A percentile compares a stretch with the other conserved stretches of the same genome.
These are phyloP conservation scores for Pristionchus maxplancki DNA, from an alignment of 2,888 invertebrate genomes.

Conservation along the genomic window DNA sequence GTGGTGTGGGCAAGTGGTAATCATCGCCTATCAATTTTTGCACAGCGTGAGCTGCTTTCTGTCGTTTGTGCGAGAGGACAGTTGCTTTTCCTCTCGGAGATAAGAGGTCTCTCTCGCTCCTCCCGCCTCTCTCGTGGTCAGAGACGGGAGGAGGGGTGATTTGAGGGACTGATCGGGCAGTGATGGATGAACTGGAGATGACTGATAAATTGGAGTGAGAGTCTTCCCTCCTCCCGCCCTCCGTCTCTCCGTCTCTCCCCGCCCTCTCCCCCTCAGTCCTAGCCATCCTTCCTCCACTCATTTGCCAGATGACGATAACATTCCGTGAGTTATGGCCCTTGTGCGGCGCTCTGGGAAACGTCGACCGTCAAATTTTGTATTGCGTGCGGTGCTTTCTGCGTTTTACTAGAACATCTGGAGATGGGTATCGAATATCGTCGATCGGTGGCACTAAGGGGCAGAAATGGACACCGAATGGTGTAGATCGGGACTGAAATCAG, in stretches of 20 bases:
- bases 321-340: conserved; percentile 32
- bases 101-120: not conserved
- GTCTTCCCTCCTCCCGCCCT: not conserved
- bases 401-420: conserved; percentile 16
- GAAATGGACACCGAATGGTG: conserved; percentile 31
- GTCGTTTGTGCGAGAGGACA: not conserved
- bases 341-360: conserved; percentile 20
- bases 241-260: conserved; percentile 33
- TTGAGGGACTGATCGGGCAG: not conserved
- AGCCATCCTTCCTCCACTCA: conserved; percentile 51
- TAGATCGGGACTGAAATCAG: conserved; percentile 17
- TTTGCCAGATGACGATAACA: conserved; percentile 45
- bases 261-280: conserved; percentile 53
- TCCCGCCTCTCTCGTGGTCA: not conserved
- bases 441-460: conserved; percentile 12
- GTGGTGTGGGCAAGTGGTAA: not conserved
- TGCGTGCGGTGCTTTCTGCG: conserved; percentile 29
- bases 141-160: not conserved
- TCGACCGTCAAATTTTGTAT: not conserved
- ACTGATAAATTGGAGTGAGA: conserved; percentile 50
- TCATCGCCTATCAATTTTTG: conserved; percentile 16
- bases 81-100: not conserved
- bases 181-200: conserved; percentile 33
- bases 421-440: not conserved
- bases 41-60: conserved; percentile 30